Evolutionary conservation across 2,797 vertebrate species (phyloP), one percentile per base, ranked within the genome.

Genomic region (Eulemur coronatus): DNA sequence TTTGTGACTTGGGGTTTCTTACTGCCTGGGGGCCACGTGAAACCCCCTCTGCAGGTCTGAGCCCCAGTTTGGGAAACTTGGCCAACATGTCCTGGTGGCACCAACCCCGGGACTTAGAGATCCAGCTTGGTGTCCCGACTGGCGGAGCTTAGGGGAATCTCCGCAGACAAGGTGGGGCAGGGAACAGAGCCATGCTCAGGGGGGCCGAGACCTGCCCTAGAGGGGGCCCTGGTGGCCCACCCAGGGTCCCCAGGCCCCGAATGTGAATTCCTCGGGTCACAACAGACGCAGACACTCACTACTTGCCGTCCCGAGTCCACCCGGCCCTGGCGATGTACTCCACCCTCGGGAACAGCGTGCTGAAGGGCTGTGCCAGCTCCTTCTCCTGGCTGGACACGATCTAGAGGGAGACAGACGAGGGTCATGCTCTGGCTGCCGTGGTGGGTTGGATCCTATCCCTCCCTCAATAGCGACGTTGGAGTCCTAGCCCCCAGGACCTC

Each of bases 321-420:
- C 99, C 99, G 0, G 99, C 99, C 95, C 99, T 99, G 63, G 99
- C 99, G 7, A 99, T 99, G 98, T 99, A 99, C 97, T 99, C 99
- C 67, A 99, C 99, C 2, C 98, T 98, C 0, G 99, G 99, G 96
- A 99, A 99, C 93, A 99, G 98, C 0, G 98, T 98, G 92, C 97
- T 98, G 97, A 99, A 99, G 0, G 99, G 99, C 78, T 99, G 98
- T 0, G 99, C 99, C 97, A 99, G 98, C 96, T 99, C 99, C 98
- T 99, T 99, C 97, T 99, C 99, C 87, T 99, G 99, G 18, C 99
- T 97, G 6, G 97, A 99, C 73, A 99, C 41, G 2, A 99, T 99
- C 99, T 99, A 18, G 97, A 81, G 50, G 70, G 94, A 86, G 84
- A 55, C 82, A n/a, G 84, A 81, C 1, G 0, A 4, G 10, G 26